These are phyloP conservation scores for Aporrectodea caliginosa DNA, from an alignment of 1,140 invertebrate species.

Conservation along the genomic window DNA sequence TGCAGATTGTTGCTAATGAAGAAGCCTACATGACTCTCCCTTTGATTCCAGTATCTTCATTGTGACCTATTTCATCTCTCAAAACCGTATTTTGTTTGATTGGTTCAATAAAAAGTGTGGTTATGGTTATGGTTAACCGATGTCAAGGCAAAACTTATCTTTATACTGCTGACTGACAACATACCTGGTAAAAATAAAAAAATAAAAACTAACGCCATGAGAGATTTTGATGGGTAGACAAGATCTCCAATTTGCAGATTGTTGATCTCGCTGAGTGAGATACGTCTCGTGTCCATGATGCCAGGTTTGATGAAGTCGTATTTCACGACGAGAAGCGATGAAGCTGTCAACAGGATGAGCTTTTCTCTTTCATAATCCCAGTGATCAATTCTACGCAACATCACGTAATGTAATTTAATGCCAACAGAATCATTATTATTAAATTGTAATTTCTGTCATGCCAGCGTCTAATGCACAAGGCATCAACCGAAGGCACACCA, in stretches of 20 bases:
- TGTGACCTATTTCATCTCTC: too few species aligned
- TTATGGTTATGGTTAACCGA: neutral
- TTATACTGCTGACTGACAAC: neutral
- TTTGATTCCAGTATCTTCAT: too few species aligned
- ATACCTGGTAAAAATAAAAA: too few species aligned
- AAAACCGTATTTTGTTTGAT: too few species aligned
- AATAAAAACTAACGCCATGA: constrained; percentile 72
- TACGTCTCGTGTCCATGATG: constrained; percentile 65
- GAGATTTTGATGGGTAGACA: constrained; percentile 70
- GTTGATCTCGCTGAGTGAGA: constrained; percentile 66
- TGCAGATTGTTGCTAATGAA: too few species aligned
- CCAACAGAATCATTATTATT: too few species aligned
- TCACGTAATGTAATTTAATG: too few species aligned
- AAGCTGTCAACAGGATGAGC: constrained; percentile 68
- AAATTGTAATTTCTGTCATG: too few species aligned
- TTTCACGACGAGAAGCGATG: constrained; percentile 67
- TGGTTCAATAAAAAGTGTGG: neutral
- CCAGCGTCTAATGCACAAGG: too few species aligned
- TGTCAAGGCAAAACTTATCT: neutral
- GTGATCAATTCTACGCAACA: constrained; percentile 72
- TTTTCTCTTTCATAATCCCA: constrained; percentile 83
- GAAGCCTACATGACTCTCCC: too few species aligned
- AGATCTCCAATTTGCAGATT: constrained; percentile 71
- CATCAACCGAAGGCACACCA: too few species aligned
- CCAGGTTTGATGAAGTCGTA: constrained; percentile 79